Evolutionary conservation across 92 coral and sea anemone genomes (phyloP), one percentile per base, ranked within the genome.

Genomic region (Meandrina meandrites): DNA sequence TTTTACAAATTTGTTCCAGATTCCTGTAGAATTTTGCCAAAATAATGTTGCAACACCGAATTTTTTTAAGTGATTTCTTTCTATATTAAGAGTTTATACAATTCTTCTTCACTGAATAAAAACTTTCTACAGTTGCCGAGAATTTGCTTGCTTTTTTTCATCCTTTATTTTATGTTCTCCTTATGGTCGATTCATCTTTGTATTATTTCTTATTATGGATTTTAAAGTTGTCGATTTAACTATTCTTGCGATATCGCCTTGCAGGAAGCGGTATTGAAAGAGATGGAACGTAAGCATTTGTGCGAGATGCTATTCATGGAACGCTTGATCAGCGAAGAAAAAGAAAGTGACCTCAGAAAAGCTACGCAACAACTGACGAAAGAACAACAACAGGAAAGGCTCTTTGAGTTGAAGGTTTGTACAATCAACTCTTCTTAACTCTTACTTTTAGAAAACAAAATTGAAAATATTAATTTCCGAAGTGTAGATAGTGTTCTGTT

Each of bases 221-320:
- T 10, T 21, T 3, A 22, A 58, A 60, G 70, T 35, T 22, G 8
- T 34, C 42, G 16, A 16, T 21, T 57, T 68, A 12, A 68, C 37
- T 4, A 70, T 17, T n/a, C 1, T 32, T 31, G 42, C 34, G 75
- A 14, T n/a, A n/a, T 31, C 15, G 22, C 19, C 83, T 72, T 58
- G 54, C 76, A 97, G 99, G 98, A 97, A 86, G 98, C 98, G 12
- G 99, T 93, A 2, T 90, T 97, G 60, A 97, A 97, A 87, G 99
- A 95, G 82, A 95, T 97, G 97, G 99, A 95, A 79, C 89, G 86
- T 66, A 95, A 95, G 36, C 99, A 97, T 66, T 90, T 91, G 24
- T 97, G 99, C 83, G 99, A 97, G 83, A 91, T 98, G 34, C 93
- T 92, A 34, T 89, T 93, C 42, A 84, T 97, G 83, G 98, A 97